Evolutionary conservation across 2,888 invertebrate species (phyloP).

Genomic region (Apamea crenata): DNA sequence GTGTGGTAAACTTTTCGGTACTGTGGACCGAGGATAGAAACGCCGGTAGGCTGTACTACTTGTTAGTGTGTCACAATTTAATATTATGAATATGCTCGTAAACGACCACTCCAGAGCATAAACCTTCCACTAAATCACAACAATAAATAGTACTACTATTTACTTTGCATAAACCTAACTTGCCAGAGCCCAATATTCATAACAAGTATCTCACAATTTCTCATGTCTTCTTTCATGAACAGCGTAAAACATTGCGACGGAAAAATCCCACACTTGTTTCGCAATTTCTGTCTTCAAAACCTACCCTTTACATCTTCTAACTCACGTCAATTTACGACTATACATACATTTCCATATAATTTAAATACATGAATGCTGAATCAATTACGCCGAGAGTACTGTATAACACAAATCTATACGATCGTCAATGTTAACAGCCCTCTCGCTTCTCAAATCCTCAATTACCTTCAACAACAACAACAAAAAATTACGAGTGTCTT

Average conservation of each 20-base stretch:
- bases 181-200: constrained; percentile 38
- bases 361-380: constrained; percentile 51
- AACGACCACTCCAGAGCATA: constrained; percentile 30
- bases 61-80: constrained; percentile 1
- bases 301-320: constrained; percentile 27
- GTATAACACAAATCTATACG: constrained; percentile 29
- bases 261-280: constrained; percentile 29
- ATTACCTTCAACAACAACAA: constrained; percentile 30
- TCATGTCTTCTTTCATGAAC: constrained; percentile 42
- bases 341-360: constrained; percentile 46
- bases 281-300: constrained; percentile 13
- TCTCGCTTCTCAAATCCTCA: constrained; percentile 29
- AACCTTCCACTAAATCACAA: constrained; percentile 30
- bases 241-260: constrained; percentile 17
- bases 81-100: constrained; percentile 4
- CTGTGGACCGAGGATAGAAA: too few relatives aligned
- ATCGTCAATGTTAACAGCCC: constrained; percentile 38
- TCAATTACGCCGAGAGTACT: constrained; percentile 37
- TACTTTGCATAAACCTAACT: constrained; percentile 45
- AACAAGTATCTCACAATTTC: constrained; percentile 49
- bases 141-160: constrained; percentile 40
- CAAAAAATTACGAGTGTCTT: constrained; percentile 53
- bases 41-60: not conserved
- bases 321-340: constrained; percentile 40
- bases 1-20: too few relatives aligned